Base-by-base conservation (phyloP, 2,113 vertebrate species). In the Monarcha castaneiventris region DNA sequence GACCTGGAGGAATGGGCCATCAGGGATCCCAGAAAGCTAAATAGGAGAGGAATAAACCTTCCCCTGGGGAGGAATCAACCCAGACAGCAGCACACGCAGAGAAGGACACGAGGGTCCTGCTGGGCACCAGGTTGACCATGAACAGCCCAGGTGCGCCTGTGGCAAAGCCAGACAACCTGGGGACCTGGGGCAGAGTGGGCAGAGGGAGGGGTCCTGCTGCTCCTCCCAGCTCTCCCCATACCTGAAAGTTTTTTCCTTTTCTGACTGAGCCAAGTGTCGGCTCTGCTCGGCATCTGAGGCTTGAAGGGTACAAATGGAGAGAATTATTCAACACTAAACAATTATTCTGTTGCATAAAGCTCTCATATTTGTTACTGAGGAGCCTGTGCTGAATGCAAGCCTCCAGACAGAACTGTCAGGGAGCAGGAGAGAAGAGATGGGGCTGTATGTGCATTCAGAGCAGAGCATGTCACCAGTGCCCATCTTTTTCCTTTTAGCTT, bases 291-390 rank as follows among this genome's bases (percentile, higher is more conserved):
- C 0, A 0, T 82, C 79, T 93, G 85, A 55, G 59, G 48, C 48
- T 94, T 71, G 64, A 93, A 93, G 80, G 58, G 41, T 89, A 93
- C 93, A 94, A 90, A 90, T 84, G 64, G 79, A 71, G 90, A 89
- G 83, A 89, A 96, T 90, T 96, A 93, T 92, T 96, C 94, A 89
- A 84, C 75, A 78, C 64, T 68, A 87, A 94, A 87, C 93, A 92
- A 95, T 93, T 95, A 89, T 86, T 90, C 88, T 33, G 7, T 68
- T 92, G 90, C 92, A 94, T 92, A 94, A 92, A 96, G 80, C 52
- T 83, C 71, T 54, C 1, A 6, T 15, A 78, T 94, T 86, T 95
- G 83, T 73, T 93, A 89, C 88, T 22, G 90, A 93, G 80, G 29
- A 84, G 85, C 44, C 68, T 61, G 48, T 49, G 83, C 64, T 86